Base-by-base conservation (phyloP, 92 coral and sea anemone species). In the Umimayanthus chanpuru region DNA sequence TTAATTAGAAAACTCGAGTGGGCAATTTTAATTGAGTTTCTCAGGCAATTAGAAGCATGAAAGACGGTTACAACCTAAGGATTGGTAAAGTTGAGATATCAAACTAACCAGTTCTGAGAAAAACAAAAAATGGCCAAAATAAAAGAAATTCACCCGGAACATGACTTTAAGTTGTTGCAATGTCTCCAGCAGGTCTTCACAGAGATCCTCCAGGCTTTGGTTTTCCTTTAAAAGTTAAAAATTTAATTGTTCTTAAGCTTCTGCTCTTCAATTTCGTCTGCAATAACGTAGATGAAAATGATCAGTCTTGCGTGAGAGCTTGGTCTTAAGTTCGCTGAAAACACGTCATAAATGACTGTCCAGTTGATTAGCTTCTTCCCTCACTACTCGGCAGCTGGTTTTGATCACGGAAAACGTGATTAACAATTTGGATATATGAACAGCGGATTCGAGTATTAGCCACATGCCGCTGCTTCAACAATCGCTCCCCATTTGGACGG, bases 381-480 rank as follows among this genome's bases (percentile, higher is more conserved):
- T 88, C 87, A 88, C 86, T 80, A 32, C 73, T 80, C 58, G 68
- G 65, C 74, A 70, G 85, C 76, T 76, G 68, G 56, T 73, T 88
- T 76, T 72, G 76, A 73, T 67, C 30, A 30, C 74, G 73, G 80
- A 73, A 87, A 77, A 88, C 81, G 85, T 44, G 5, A 40, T 88
- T 88, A 70, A 88, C 21, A 70, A 81, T 64, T 88, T 88, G 81
- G 77, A 81, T 88, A 70, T 81, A 81, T 77, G 86, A 71, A 68
- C 87, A 81, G 67, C 73, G 40, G 32, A 78, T 81, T 47, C 49
- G 76, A 43, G 65, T 53, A 73, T 78, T 88, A 41, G 75, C 81
- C 65, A 39, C 87, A 66, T 85, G 49, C 91, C 87, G 73, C 29
- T 81, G 77, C 78, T 85, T 53, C 73, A 88, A 73, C 67, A 73